phyloP scores from a whole-genome alignment of 2,113 vertebrate genomes.

The Strigops habroptila region DNA sequence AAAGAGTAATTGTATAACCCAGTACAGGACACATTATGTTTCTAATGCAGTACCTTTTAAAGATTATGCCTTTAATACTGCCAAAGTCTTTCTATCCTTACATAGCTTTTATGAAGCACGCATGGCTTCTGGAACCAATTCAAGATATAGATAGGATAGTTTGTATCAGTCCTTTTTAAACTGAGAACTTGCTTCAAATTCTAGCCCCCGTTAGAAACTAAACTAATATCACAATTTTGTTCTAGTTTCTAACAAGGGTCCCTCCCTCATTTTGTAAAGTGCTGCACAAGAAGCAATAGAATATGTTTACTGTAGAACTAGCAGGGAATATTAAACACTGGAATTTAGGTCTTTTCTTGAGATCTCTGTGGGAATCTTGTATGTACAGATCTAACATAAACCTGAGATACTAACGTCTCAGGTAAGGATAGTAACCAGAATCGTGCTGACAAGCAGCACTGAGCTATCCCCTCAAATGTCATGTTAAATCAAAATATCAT shows the following conservation, averaged over 20 bases:
- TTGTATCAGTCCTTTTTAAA: neutral
- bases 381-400: neutral
- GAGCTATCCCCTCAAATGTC: neutral
- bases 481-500: conserved; percentile 27
- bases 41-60: neutral
- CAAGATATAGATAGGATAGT: neutral
- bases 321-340: neutral
- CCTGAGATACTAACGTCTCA: neutral
- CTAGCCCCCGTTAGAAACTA: neutral
- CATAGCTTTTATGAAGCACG: neutral
- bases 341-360: neutral
- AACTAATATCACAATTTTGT: neutral
- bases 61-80: neutral
- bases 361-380: neutral
- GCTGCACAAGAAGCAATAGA: neutral
- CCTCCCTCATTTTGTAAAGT: neutral
- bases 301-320: accelerated
- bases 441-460: neutral
- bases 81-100: neutral
- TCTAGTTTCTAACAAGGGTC: neutral
- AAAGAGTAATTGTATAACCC: neutral
- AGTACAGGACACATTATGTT: neutral
- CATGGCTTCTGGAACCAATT: neutral
- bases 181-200: neutral
- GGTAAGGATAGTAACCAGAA: neutral